phyloP scores from a whole-genome alignment of 1,140 invertebrate genomes.

The Watersipora subatra region DNA sequence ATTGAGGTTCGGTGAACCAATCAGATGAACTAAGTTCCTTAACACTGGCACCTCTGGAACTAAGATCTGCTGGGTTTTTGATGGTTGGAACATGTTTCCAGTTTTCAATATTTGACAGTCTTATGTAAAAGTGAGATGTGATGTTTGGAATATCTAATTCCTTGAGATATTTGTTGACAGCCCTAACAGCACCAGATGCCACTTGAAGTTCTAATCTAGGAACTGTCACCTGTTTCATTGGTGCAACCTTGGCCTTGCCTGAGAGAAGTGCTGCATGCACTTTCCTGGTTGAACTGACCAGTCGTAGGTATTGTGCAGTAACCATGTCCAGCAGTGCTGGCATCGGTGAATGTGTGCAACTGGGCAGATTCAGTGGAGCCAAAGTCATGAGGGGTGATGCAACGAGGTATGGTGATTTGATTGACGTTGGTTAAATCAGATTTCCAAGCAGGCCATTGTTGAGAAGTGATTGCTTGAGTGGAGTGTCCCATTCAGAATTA shows the following conservation, averaged over 20 bases:
- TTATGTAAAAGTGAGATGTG: conserved; percentile 13
- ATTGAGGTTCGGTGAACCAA: conserved; percentile 16
- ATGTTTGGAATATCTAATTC: conserved; percentile 7
- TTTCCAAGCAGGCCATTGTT: background rate
- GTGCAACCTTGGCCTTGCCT: conserved; percentile 14
- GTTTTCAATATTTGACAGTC: conserved; percentile 12
- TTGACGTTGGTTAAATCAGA: background rate
- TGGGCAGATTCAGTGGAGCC: conserved; percentile 2
- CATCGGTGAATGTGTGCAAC: conserved; percentile 18
- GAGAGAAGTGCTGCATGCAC: conserved; percentile 11
- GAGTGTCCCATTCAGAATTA: background rate
- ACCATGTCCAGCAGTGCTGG: conserved; percentile 15
- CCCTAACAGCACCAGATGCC: conserved; percentile 13
- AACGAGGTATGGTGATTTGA: background rate
- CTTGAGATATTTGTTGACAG: conserved; percentile 7
- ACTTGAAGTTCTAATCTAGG: conserved; percentile 15
- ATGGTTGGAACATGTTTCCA: background rate
- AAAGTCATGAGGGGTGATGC: conserved; percentile 9
- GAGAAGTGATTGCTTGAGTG: background rate
- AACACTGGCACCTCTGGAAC: conserved; percentile 11
- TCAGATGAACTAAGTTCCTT: conserved; percentile 6
- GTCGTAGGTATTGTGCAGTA: conserved; percentile 15
- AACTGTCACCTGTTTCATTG: conserved; percentile 12
- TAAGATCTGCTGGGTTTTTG: conserved; percentile 15
- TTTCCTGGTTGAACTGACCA: conserved; percentile 4